Conservation (phyloP, 2,113 vertebrate species). For the Leptodactylus fuscus region DNA sequence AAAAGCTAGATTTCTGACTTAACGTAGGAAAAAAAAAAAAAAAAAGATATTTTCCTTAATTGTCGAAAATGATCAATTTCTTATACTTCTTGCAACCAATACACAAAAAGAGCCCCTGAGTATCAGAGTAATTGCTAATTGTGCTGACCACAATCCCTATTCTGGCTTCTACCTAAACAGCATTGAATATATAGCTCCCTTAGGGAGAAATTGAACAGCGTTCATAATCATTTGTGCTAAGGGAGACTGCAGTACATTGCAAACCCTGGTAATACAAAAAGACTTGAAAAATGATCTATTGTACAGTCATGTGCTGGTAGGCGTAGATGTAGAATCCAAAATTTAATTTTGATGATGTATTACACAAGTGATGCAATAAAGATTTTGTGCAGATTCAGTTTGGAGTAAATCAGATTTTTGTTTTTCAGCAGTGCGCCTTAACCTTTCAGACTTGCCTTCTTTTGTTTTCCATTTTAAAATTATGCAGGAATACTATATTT, state of each 20-base stretch:
- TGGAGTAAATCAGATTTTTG: constrained; percentile 55
- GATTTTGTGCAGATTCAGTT: constrained; percentile 54
- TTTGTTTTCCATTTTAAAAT: constrained; percentile 28
- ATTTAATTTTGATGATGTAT: constrained; percentile 59
- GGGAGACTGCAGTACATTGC: constrained; percentile 30
- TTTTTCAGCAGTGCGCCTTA: constrained; percentile 28
- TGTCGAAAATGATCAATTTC: neutral
- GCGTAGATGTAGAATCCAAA: constrained; percentile 51
- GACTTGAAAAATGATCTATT: constrained; percentile 52
- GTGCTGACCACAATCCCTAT: constrained; percentile 29
- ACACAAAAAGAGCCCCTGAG: constrained; percentile 4
- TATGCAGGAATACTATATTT: constrained; percentile 16
- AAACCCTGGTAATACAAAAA: constrained; percentile 5
- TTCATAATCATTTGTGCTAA: constrained; percentile 48
- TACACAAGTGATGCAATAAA: constrained; percentile 56
- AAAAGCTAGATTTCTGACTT: neutral
- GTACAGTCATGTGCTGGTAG: constrained; percentile 46
- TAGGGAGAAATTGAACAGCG: constrained; percentile 36
- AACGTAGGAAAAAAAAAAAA: too few species aligned
- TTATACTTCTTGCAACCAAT: neutral
- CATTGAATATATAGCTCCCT: constrained; percentile 50
- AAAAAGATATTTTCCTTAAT: neutral
- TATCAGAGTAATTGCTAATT: constrained; percentile 26
- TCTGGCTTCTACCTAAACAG: constrained; percentile 28
- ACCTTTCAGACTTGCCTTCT: constrained; percentile 39